phyloP scores from a whole-genome alignment of 1,140 invertebrate species.

The Diploscapter pachys region DNA sequence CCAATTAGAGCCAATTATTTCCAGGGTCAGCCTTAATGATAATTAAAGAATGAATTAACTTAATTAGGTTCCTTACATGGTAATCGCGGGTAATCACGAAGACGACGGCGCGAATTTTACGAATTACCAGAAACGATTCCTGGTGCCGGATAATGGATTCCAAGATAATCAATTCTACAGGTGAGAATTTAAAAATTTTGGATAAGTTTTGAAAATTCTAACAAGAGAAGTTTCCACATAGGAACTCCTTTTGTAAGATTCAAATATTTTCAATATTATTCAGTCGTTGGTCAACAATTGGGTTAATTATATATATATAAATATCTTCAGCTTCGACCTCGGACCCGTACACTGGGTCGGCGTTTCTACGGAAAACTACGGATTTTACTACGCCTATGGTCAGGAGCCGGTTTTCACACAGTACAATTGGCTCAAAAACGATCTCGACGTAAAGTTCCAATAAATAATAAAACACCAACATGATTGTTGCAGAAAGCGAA shows the following conservation, averaged over 20 bases:
- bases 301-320: neutral
- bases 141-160: constrained; percentile 59
- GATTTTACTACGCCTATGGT: constrained; percentile 77
- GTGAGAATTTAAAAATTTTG: constrained; percentile 6
- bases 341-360: constrained; percentile 86
- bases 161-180: constrained; percentile 61
- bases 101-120: constrained; percentile 48
- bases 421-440: constrained; percentile 80
- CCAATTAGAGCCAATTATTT: constrained; percentile 56
- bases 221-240: too few relatives aligned
- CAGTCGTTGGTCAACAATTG: neutral
- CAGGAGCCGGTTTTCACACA: constrained; percentile 77
- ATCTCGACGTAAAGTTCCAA: constrained; percentile 65
- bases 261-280: constrained; percentile 19
- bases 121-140: constrained; percentile 59
- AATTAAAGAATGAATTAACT: neutral
- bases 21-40: constrained; percentile 24
- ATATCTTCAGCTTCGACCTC: constrained; percentile 67
- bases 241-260: neutral
- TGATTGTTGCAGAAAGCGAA: constrained; percentile 55
- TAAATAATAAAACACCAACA: constrained; percentile 9
- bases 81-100: constrained; percentile 62
- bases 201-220: neutral
- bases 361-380: constrained; percentile 89
- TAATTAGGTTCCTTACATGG: constrained; percentile 60